Conservation (phyloP, 2,888 invertebrate genomes). For the Endotricha flammealis region DNA sequence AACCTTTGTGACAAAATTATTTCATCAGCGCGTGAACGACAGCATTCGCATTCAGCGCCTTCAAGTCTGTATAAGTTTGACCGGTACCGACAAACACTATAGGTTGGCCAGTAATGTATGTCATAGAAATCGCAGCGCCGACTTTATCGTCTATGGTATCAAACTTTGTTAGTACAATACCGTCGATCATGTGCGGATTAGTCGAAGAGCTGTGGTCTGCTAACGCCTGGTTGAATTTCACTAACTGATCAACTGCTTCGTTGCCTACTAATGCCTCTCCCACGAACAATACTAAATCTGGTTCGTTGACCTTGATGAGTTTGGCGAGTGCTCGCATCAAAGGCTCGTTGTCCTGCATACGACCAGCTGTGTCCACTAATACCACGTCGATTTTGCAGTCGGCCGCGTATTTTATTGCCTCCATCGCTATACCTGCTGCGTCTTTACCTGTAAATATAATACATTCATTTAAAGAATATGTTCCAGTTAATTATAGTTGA, state of each 20-base stretch:
- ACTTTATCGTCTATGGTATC: constrained; percentile 99
- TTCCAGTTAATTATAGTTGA: too few species aligned
- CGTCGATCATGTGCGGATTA: constrained; percentile 96
- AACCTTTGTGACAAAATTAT: constrained; percentile 69
- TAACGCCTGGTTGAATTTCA: constrained; percentile 98
- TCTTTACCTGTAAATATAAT: constrained; percentile 85
- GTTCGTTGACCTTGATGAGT: constrained; percentile 96
- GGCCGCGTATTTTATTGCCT: constrained; percentile 93
- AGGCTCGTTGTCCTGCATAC: constrained; percentile 99
- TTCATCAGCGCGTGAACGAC: constrained; percentile 98
- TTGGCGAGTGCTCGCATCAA: constrained; percentile 98
- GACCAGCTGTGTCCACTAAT: constrained; percentile 98
- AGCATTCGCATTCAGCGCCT: constrained; percentile 96
- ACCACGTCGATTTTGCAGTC: constrained; percentile 93
- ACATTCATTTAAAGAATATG: neutral
- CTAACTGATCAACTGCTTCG: constrained; percentile 99
- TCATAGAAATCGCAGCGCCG: constrained; percentile 99
- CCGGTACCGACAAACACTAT: constrained; percentile 99
- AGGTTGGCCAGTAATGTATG: constrained; percentile 99
- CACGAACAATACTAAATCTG: constrained; percentile 98
- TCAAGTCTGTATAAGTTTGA: constrained; percentile 98
- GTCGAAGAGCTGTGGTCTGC: constrained; percentile 91
- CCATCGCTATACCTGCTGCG: constrained; percentile 98
- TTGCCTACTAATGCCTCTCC: constrained; percentile 99
- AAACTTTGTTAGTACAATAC: constrained; percentile 99